Percentiles rank a stretch among this genome's conserved stretches.
These are phyloP conservation scores for Perizoma flavofasciatum DNA, from an alignment of 2,888 invertebrate species.

Conservation along the genomic window DNA sequence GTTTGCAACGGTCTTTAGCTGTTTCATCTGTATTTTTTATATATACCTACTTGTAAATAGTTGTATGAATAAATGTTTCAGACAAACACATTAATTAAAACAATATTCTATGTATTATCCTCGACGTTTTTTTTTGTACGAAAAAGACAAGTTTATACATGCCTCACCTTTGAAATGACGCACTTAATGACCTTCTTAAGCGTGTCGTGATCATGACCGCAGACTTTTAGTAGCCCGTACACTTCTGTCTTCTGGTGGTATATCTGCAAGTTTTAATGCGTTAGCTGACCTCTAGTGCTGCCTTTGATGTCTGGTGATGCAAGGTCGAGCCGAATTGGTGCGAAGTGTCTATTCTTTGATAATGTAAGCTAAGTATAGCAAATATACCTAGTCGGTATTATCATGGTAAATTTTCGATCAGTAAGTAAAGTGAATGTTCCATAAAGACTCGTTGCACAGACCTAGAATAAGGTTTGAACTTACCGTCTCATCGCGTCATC, in stretches of 20 bases:
- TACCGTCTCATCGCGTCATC: no score
- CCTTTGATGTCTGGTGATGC: conserved; percentile 29
- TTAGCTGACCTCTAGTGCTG: conserved; percentile 26
- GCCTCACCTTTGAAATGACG: conserved; percentile 74
- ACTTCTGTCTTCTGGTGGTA: conserved; percentile 66
- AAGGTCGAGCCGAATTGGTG: conserved; percentile 16
- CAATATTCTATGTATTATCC: no score
- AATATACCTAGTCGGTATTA: no score
- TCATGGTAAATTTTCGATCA: no score
- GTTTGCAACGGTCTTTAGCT: no score
- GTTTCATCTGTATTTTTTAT: no score
- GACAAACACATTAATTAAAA: no score
- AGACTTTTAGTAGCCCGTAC: conserved; percentile 66
- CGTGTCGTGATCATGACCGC: conserved; percentile 75
- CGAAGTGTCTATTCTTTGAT: conserved; percentile 1
- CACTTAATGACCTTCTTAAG: conserved; percentile 78
- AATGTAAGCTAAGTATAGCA: not conserved
- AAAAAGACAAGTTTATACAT: not conserved
- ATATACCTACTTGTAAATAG: no score
- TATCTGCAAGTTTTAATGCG: conserved; percentile 58
- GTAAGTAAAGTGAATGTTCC: no score
- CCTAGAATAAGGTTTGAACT: not conserved
- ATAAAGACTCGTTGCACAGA: no score
- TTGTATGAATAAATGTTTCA: no score
- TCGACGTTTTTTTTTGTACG: not conserved